Evolutionary conservation across 1,140 invertebrate species (phyloP), one percentile per base, ranked within the genome.

Genomic region (Odontomachus brunneus): DNA sequence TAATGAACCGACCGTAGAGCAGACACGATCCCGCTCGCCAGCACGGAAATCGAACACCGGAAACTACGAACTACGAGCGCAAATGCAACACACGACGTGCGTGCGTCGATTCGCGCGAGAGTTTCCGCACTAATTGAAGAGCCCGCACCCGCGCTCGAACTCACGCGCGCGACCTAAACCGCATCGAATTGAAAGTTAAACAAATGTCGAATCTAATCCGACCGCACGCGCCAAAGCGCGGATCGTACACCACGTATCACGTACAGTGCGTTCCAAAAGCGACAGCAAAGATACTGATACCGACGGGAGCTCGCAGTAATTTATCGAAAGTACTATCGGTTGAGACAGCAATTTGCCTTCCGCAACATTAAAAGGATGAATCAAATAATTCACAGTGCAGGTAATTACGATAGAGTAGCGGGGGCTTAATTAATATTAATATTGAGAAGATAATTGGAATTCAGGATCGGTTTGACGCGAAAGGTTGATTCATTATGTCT

Each of bases 181-280:
- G 33, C 67, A 24, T 69, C 65, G 60, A 76, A 72, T 83, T 65
- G 59, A 60, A 86, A 88, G 81, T 86, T 81, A 88, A 89, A 90
- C 69, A 82, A 80, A 86, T 84, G 78, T 62, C 49, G 48, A 85
- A 83, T 89, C 82, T 82, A 88, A 87, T 89, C 89, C 71, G 11
- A 22, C 4, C 4, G 2, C 55, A 22, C 26, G n/a, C 24, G 9
- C 24, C 33, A 29, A 44, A 57, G 24, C 65, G 22, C 44, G 24
- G 12, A 33, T 14, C 14, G 15, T 2, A 1, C 19, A 19, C 48
- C 19, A n/a, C 29, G 4, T n/a, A n/a, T 48, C 49, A 55, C 11
- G 29, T 33, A 67, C 29, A 4, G 74, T 4, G 22, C 22, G 17
- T 78, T 11, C 9, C 14, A 44, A 44, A 78, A 78, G 67, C 53